phyloP scores from a whole-genome alignment of 2,113 vertebrate species.

The Malurus alboscapulatus region DNA sequence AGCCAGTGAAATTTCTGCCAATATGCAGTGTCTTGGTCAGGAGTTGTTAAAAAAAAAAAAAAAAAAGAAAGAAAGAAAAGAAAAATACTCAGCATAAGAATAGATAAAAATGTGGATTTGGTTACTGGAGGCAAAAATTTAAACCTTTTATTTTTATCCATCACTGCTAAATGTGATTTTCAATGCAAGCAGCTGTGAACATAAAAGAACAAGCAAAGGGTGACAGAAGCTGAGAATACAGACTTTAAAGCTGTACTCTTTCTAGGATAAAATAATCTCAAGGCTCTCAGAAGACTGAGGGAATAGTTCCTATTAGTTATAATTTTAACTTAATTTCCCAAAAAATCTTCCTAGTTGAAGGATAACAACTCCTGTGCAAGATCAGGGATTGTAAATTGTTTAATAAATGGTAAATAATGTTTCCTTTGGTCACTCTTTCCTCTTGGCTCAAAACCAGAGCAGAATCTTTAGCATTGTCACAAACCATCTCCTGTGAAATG shows the following conservation, averaged over 20 bases:
- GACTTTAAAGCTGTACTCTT: not conserved
- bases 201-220: not conserved
- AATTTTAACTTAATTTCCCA: not conserved
- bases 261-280: not conserved
- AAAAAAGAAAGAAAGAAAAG: not conserved
- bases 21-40: not conserved
- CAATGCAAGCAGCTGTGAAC: not conserved
- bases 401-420: not conserved
- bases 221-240: not conserved
- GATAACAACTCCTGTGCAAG: not conserved
- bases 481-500: not conserved
- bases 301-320: not conserved
- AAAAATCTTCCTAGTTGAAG: not conserved
- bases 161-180: not conserved
- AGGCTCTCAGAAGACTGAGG: not conserved
- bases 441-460: not conserved
- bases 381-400: not conserved
- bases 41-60: not conserved
- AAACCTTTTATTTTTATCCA: not conserved
- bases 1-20: not conserved
- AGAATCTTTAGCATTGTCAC: not conserved
- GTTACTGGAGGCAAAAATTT: not conserved
- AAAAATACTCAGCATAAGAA: not conserved
- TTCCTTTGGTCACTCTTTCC: not conserved
- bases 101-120: not conserved